Percentiles rank a stretch among this genome's conserved stretches.
Conservation (phyloP, 2,888 invertebrate species). For the Aphidius colemani region DNA sequence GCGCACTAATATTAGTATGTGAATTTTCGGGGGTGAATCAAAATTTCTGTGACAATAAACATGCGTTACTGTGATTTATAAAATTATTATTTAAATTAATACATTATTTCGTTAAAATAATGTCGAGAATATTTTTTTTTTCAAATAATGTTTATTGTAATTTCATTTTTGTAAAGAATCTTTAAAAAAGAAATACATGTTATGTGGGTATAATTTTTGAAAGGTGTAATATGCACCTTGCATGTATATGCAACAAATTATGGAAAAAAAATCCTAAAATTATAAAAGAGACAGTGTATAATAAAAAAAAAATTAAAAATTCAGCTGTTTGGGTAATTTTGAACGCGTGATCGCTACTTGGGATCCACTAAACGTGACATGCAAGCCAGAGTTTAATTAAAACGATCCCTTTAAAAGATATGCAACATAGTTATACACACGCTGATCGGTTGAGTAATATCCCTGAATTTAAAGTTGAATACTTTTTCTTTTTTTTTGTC, state of each 20-base stretch:
- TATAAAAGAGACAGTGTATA: background rate
- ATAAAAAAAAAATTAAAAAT: constrained; percentile 10
- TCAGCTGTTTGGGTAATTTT: constrained; percentile 25
- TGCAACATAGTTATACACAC: constrained; percentile 11
- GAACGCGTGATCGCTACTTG: constrained; percentile 21
- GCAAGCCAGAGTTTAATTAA: constrained; percentile 23
- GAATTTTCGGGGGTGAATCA: constrained; percentile 15
- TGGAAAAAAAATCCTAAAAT: constrained; percentile 7
- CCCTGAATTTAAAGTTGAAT: constrained; percentile 2
- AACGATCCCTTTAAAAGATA: constrained; percentile 26
- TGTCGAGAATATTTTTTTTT: no score
- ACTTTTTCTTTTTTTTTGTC: background rate
- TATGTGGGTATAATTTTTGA: no score
- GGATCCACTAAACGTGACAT: constrained; percentile 24
- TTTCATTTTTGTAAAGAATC: no score
- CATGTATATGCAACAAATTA: constrained; percentile 11
- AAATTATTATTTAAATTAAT: background rate
- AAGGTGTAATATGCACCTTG: constrained; percentile 24
- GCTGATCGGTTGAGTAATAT: constrained; percentile 21
- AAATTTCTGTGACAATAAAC: constrained; percentile 9
- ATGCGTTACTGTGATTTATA: constrained; percentile 10
- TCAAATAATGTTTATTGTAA: no score
- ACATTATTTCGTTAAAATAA: background rate
- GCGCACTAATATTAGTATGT: constrained; percentile 21
- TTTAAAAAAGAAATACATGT: no score